Percentiles rank a stretch among this genome's conserved stretches.
phyloP scores from a whole-genome alignment of 2,797 vertebrate species.

The Myotis pilosus region DNA sequence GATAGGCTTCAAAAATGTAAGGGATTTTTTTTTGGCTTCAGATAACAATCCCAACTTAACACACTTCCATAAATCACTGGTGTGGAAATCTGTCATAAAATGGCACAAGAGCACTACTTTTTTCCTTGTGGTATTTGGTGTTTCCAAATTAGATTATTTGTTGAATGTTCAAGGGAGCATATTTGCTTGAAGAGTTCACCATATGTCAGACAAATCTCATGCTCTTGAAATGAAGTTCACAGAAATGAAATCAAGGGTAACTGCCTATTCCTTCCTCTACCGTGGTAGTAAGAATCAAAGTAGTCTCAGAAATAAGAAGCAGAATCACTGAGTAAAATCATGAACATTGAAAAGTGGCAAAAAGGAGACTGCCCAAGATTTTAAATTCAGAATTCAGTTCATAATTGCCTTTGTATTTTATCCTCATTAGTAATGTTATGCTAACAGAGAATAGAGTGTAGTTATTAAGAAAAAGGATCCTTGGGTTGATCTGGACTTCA shows the following conservation, averaged over 20 bases:
- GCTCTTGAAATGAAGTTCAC: slow-evolving; percentile 66
- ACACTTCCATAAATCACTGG: slow-evolving; percentile 73
- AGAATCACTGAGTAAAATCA: not conserved
- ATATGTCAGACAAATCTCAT: slow-evolving; percentile 66
- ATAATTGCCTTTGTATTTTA: not conserved
- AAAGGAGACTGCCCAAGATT: not conserved
- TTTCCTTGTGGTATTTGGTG: slow-evolving; percentile 68
- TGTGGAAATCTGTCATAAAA: slow-evolving; percentile 74
- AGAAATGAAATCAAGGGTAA: slow-evolving; percentile 55
- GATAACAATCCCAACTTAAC: slow-evolving; percentile 70
- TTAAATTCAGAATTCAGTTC: not conserved
- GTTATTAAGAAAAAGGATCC: not conserved
- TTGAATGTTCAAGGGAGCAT: slow-evolving; percentile 66
- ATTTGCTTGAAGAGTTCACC: slow-evolving; percentile 63
- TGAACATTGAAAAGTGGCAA: not conserved
- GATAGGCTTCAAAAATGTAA: slow-evolving; percentile 61
- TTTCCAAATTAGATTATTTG: slow-evolving; percentile 76
- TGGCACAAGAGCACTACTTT: slow-evolving; percentile 54
- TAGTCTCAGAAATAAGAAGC: not conserved
- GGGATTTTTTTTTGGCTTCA: slow-evolving; percentile 63
- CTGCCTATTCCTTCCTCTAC: slow-evolving; percentile 19
- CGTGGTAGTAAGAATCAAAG: not conserved
- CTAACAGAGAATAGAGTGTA: not conserved
- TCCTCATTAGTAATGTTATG: not conserved
- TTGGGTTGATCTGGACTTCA: not conserved